Conservation (phyloP, 2,113 vertebrate genomes). For the Sinocyclocheilus anophthalmus region DNA sequence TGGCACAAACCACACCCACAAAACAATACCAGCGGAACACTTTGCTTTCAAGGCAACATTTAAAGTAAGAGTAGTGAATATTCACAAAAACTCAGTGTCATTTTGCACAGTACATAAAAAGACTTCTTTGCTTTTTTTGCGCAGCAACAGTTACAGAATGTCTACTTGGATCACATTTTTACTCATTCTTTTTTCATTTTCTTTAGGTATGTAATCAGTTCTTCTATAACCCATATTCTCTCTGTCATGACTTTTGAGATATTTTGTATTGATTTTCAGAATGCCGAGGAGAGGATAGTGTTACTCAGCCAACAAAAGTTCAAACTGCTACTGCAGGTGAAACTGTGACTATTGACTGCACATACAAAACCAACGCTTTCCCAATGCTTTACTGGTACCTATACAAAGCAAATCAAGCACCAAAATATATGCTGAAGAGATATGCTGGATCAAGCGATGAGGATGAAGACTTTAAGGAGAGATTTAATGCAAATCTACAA, state of each 20-base stretch:
- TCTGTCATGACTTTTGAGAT: neutral
- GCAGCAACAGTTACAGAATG: neutral
- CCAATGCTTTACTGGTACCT: slow-evolving; percentile 33
- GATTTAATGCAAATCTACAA: neutral
- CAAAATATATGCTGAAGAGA: neutral
- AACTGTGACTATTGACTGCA: neutral
- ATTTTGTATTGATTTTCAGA: neutral
- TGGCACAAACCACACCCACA: neutral
- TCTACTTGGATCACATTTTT: neutral
- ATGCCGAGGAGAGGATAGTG: neutral
- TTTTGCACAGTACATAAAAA: neutral
- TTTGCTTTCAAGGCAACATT: neutral
- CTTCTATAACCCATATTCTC: neutral
- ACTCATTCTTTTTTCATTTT: neutral
- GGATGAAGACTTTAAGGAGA: slow-evolving; percentile 19
- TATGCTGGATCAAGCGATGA: neutral
- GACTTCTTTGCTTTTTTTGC: neutral
- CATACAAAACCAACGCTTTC: neutral
- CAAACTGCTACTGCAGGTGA: slow-evolving; percentile 21
- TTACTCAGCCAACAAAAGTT: slow-evolving; percentile 2
- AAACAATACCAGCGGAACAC: neutral
- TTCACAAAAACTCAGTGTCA: too few relatives aligned
- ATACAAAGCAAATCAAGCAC: neutral
- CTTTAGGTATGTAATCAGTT: neutral
- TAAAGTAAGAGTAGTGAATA: too few relatives aligned